A percentile compares a stretch with the other conserved stretches of the same genome.
Conservation (phyloP, 1,140 invertebrate genomes). For the Brachionus koreanus region DNA sequence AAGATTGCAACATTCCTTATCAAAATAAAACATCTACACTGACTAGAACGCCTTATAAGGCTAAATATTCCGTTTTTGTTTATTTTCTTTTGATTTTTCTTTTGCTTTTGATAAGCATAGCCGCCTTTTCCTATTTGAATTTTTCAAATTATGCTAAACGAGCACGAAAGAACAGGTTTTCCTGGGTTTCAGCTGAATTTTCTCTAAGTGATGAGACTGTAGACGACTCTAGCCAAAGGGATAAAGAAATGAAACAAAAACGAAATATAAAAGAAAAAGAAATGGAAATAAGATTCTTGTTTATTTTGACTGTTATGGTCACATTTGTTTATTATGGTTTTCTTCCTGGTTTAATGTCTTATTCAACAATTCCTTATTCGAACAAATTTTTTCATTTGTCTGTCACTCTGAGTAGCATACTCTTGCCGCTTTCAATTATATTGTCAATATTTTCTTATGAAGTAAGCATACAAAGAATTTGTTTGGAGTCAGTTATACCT, state of each 20-base stretch:
- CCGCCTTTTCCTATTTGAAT: conserved; percentile 21
- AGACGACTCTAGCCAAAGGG: background rate
- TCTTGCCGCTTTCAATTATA: conserved; percentile 23
- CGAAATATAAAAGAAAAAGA: background rate
- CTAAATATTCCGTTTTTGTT: conserved; percentile 8
- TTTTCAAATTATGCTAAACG: background rate
- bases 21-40: background rate
- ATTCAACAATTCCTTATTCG: conserved; percentile 35
- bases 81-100: conserved; percentile 37
- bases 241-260: background rate
- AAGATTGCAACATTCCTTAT: background rate
- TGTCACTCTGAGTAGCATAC: conserved; percentile 10
- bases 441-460: conserved; percentile 40
- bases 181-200: background rate
- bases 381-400: conserved; percentile 40
- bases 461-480: background rate
- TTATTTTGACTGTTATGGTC: background rate
- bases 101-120: conserved; percentile 19
- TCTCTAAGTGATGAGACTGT: background rate
- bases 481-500: background rate
- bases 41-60: background rate
- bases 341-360: conserved; percentile 26
- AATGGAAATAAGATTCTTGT: conserved; percentile 7
- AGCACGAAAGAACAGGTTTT: conserved; percentile 27
- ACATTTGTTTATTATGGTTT: conserved; percentile 41